Conservation (phyloP, 2,888 invertebrate species). For the Limenitis camilla region DNA sequence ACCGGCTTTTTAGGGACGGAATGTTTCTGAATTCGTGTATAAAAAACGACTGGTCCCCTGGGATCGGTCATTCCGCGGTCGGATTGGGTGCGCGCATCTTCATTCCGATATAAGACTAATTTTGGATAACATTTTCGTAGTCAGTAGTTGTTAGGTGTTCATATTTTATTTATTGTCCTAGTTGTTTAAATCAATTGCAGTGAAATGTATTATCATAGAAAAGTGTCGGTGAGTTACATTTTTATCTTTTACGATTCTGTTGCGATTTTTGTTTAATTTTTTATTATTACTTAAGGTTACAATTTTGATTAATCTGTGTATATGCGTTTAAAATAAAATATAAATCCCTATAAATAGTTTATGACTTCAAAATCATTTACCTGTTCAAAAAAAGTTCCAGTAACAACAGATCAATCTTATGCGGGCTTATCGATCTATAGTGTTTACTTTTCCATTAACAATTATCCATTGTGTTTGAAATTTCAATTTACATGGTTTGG, state of each 20-base stretch:
- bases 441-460: conserved; percentile 26
- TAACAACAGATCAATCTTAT: conserved; percentile 20
- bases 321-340: too few species aligned
- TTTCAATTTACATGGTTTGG: conserved; percentile 31
- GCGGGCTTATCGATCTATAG: conserved; percentile 16
- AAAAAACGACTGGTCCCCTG: conserved; percentile 65
- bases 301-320: too few species aligned
- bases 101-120: conserved; percentile 33
- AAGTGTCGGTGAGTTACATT: conserved; percentile 22
- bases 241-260: conserved; percentile 1
- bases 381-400: neutral
- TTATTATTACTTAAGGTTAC: neutral
- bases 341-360: too few species aligned
- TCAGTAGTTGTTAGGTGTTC: conserved; percentile 13
- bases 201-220: conserved; percentile 24
- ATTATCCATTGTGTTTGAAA: conserved; percentile 35
- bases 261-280: conserved; percentile 6
- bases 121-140: conserved; percentile 13
- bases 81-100: conserved; percentile 63
- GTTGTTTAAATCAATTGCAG: conserved; percentile 9
- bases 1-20: conserved; percentile 68
- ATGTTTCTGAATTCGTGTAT: conserved; percentile 70
- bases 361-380: too few species aligned
- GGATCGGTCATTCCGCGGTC: conserved; percentile 66
- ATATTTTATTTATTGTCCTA: conserved; percentile 2